Evolutionary conservation across 2,113 vertebrate species (phyloP).

Genomic region (Epinephelus cyanopodus): DNA sequence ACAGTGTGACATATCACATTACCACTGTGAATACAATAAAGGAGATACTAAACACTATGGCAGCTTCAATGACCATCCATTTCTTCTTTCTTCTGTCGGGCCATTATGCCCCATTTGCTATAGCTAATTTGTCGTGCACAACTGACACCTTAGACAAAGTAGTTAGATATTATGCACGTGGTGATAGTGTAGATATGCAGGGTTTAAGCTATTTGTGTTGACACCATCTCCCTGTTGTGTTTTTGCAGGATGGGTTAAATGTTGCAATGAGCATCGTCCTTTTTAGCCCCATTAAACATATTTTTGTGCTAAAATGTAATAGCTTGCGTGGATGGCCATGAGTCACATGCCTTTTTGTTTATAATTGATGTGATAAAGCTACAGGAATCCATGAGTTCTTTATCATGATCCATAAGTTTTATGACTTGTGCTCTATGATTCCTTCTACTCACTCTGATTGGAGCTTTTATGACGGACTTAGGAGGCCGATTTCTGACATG

Average conservation of each 20-base stretch:
- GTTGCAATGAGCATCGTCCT: conserved; percentile 4
- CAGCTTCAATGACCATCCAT: conserved; percentile 92
- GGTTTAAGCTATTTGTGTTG: conserved; percentile 35
- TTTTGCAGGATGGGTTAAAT: conserved; percentile 12
- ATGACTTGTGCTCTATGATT: conserved; percentile 20
- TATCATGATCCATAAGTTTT: neutral
- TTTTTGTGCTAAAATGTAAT: neutral
- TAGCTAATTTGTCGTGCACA: conserved; percentile 90
- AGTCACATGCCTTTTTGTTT: neutral
- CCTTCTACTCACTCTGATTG: conserved; percentile 51
- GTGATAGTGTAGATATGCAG: conserved; percentile 36
- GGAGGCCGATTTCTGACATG: conserved; percentile 58
- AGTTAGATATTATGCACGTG: conserved; percentile 49
- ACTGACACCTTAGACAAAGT: conserved; percentile 83
- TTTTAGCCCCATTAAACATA: too few species aligned
- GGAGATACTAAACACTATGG: conserved; percentile 93
- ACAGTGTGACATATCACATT: conserved; percentile 97
- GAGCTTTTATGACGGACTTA: conserved; percentile 61
- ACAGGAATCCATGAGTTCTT: neutral
- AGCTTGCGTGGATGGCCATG: neutral
- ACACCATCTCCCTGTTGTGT: conserved; percentile 9
- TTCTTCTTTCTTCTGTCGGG: conserved; percentile 89
- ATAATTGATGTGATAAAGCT: neutral
- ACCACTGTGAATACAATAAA: conserved; percentile 99
- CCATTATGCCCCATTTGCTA: conserved; percentile 94